Evolutionary conservation across 2,888 invertebrate genomes (phyloP), one percentile per base, ranked within the genome.

Genomic region (Spicauda simplicius): DNA sequence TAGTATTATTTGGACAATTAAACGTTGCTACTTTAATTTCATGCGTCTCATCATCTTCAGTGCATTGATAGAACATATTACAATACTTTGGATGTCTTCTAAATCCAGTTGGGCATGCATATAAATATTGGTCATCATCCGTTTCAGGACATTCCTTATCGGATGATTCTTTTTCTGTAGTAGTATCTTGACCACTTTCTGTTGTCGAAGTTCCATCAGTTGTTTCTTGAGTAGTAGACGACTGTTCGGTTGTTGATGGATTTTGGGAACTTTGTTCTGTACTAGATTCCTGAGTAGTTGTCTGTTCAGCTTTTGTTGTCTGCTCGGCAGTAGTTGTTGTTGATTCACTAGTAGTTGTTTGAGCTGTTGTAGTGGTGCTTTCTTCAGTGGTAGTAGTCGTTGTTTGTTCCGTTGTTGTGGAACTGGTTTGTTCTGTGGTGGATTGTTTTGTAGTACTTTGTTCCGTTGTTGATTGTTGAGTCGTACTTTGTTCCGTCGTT

Each of bases 31-130:
- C 94, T 80, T 96, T 97, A n/a, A 96, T 88, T 73, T 97, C 96
- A 79, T 95, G 95, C 56, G 89, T 95, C 33, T 95, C 94, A 8
- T 94, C 90, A 68, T 94, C 94, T 74, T 94, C 95, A 18, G 95
- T 96, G 77, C 97, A 97, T 84, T 97, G 97, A 81, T 97, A 97
- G 89, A 97, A 97, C 75, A 97, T 86, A 78, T 97, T 96, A 77
- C 97, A 97, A 79, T 96, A 95, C 81, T 96, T 96, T 0, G 97
- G 97, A 93, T 97, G 97, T 72, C 97, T 94, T 79, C 94, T 94
- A 86, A 97, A 97, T 48, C 97, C 97, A 7, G 97, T 96, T 10
- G 97, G 97, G 80, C 97, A 97, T 1, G 97, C 95, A 67, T 96
- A 94, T 14, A 95, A 87, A 71, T 95, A 92, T 87, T 97, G 97